Evolutionary conservation across 2,888 invertebrate species (phyloP).

Genomic region (Sinhomidia bicolor): DNA sequence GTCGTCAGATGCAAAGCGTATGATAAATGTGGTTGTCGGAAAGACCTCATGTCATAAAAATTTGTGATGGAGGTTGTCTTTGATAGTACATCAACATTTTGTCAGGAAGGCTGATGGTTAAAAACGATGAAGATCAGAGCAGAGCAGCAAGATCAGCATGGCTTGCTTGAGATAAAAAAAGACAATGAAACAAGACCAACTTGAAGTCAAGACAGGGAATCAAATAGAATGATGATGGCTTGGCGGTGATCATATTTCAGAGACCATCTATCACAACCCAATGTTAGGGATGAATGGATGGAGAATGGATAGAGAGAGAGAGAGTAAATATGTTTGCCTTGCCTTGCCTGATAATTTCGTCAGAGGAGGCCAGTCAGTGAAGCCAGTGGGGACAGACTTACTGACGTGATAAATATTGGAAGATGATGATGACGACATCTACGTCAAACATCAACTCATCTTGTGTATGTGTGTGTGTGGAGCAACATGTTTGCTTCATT

Average conservation of each 20-base stretch:
- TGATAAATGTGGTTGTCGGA: conserved; percentile 31
- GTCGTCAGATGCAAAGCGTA: background rate
- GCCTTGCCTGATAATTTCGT: conserved; percentile 31
- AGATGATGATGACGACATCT: conserved; percentile 63
- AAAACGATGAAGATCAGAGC: background rate
- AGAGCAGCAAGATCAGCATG: conserved; percentile 9
- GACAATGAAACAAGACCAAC: conserved; percentile 57
- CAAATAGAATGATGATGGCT: conserved; percentile 41
- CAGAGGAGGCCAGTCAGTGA: conserved; percentile 36
- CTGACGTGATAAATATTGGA: conserved; percentile 47
- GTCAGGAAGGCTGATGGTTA: background rate
- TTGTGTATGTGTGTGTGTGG: background rate
- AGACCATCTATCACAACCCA: conserved; percentile 34
- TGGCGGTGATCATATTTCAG: conserved; percentile 61
- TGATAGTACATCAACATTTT: background rate
- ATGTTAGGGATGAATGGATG: background rate
- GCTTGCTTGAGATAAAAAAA: conserved; percentile 2
- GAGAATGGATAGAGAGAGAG: background rate
- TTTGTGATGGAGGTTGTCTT: conserved; percentile 44
- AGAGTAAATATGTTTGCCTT: conserved; percentile 46
- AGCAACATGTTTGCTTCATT: background rate
- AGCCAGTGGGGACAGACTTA: conserved; percentile 53
- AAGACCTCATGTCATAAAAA: conserved; percentile 42
- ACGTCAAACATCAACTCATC: conserved; percentile 1
- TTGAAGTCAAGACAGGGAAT: conserved; percentile 38